Evolutionary conservation across 2,113 vertebrate species (phyloP).

Genomic region (Psammodynastes pulverulentus): DNA sequence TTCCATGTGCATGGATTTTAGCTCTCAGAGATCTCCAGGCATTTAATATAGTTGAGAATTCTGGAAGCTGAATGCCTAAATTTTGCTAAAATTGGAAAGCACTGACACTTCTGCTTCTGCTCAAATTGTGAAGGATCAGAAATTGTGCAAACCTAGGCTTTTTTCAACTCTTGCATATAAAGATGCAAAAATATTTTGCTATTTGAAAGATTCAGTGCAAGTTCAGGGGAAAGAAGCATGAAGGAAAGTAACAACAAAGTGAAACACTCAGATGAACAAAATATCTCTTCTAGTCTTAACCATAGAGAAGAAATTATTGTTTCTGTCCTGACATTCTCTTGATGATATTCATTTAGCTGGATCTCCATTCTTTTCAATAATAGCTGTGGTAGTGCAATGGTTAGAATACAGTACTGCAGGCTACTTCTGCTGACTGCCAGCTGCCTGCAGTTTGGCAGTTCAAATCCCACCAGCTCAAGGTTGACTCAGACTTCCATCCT

Average conservation of each 20-base stretch:
- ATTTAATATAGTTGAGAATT: not conserved
- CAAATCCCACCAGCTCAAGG: no score
- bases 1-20: not conserved
- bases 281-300: not conserved
- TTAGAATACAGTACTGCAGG: no score
- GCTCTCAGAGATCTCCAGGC: not conserved
- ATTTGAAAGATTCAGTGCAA: not conserved
- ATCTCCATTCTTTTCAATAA: not conserved
- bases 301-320: not conserved
- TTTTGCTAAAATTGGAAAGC: not conserved
- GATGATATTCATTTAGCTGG: not conserved
- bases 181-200: not conserved
- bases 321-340: not conserved
- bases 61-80: not conserved
- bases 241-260: not conserved
- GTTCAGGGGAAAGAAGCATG: not conserved
- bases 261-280: not conserved
- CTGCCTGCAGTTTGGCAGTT: no score
- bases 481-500: no score
- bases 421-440: no score
- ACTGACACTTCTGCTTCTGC: not conserved
- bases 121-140: not conserved
- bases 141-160: not conserved
- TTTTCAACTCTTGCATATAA: not conserved
- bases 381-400: no score